Conservation (phyloP, 2,888 invertebrate species). For the Cheilosia soror region DNA sequence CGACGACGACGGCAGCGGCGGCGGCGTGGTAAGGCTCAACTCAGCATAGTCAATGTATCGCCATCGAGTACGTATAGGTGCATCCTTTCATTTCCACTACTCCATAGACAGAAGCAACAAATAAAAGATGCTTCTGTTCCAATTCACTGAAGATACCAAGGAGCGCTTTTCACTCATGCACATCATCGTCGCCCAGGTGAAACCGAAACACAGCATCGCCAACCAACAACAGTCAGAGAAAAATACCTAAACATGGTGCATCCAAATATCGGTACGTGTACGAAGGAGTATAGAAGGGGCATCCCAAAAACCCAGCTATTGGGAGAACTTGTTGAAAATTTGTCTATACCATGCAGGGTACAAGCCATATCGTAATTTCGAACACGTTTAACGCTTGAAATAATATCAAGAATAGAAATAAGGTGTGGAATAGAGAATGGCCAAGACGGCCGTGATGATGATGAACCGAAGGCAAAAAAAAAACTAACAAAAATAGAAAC, state of each 20-base stretch:
- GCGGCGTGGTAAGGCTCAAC: constrained; percentile 40
- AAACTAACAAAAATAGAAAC: constrained; percentile 4
- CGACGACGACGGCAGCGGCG: not conserved
- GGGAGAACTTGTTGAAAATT: constrained; percentile 61
- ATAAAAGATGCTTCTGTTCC: constrained; percentile 58
- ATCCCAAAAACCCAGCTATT: constrained; percentile 14
- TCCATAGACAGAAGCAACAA: constrained; percentile 58
- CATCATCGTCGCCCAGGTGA: constrained; percentile 67
- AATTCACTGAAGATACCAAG: constrained; percentile 51
- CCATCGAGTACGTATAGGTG: constrained; percentile 24
- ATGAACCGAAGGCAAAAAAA: constrained; percentile 46
- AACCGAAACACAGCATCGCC: constrained; percentile 36
- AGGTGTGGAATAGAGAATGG: constrained; percentile 52
- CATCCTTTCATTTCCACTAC: constrained; percentile 41
- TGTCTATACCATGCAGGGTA: constrained; percentile 19
- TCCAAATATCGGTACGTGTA: constrained; percentile 44
- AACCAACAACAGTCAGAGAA: constrained; percentile 3
- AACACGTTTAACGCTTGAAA: constrained; percentile 76
- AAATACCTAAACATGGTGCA: constrained; percentile 30
- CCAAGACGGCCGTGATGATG: constrained; percentile 50
- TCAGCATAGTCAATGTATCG: constrained; percentile 56
- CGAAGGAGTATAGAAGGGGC: not conserved
- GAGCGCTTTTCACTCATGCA: constrained; percentile 66
- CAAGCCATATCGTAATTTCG: constrained; percentile 69
- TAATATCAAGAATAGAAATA: constrained; percentile 71